These are phyloP conservation scores for Glandiceps talaboti DNA, from an alignment of 53 echinoderm and acorn worm species.

Conservation along the genomic window DNA sequence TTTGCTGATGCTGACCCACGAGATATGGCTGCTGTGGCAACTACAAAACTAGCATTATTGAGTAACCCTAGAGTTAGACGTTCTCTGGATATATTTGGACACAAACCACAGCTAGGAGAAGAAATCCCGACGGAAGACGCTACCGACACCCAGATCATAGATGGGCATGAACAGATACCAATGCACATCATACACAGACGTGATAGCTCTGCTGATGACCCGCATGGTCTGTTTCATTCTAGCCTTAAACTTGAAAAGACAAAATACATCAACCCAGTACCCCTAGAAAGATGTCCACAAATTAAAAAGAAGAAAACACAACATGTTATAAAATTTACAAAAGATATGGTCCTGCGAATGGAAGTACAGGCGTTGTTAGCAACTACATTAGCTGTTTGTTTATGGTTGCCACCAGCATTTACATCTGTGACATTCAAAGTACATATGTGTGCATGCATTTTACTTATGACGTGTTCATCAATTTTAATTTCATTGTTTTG, in stretches of 20 bases:
- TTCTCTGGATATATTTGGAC: neutral
- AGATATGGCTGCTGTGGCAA: neutral
- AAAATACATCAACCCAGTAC: neutral
- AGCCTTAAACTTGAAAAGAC: neutral
- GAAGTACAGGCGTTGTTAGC: neutral
- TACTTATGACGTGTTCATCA: neutral
- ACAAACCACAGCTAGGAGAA: neutral
- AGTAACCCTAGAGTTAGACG: neutral
- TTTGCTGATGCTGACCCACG: neutral
- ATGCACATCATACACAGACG: neutral
- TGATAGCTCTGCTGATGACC: neutral
- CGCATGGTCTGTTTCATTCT: neutral
- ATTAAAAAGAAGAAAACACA: neutral
- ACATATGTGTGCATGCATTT: neutral
- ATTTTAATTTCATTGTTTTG: neutral
- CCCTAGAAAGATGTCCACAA: neutral
- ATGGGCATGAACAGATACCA: neutral
- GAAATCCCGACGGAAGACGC: neutral
- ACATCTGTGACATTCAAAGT: neutral
- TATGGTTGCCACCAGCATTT: neutral
- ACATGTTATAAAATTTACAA: neutral
- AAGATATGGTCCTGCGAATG: neutral
- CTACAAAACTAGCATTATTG: neutral
- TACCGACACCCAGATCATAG: neutral
- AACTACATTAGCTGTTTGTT: neutral